Conservation (phyloP, 2,113 vertebrate genomes). For the Sinocyclocheilus rhinocerous region DNA sequence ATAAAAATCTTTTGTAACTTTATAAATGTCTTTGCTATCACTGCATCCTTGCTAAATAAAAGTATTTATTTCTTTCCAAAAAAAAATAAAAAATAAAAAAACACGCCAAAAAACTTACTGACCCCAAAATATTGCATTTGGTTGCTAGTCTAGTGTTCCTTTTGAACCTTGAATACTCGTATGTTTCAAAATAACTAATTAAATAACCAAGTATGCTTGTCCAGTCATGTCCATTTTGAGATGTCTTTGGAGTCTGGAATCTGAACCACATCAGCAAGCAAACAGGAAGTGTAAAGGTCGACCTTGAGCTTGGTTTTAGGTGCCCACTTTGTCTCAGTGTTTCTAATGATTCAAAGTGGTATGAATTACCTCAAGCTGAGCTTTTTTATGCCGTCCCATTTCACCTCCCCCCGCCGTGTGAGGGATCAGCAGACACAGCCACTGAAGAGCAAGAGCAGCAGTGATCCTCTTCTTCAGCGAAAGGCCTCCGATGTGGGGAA, state of each 20-base stretch:
- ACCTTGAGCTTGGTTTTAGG: conserved; percentile 44
- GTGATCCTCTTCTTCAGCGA: conserved; percentile 41
- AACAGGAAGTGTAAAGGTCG: conserved; percentile 36
- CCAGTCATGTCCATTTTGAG: background rate
- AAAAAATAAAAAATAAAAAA: too few relatives aligned
- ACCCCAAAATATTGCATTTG: background rate
- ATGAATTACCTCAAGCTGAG: conserved; percentile 60
- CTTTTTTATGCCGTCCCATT: conserved; percentile 15
- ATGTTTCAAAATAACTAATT: conserved; percentile 2
- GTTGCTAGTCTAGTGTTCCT: background rate
- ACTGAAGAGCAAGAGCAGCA: conserved; percentile 34
- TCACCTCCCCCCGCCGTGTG: conserved; percentile 26
- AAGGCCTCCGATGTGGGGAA: conserved; percentile 48
- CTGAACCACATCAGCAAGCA: conserved; percentile 19
- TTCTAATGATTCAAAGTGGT: conserved; percentile 42
- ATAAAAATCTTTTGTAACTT: background rate
- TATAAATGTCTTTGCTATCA: background rate
- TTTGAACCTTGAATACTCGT: background rate
- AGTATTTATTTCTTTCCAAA: too few relatives aligned
- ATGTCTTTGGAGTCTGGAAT: background rate
- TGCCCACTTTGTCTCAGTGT: background rate
- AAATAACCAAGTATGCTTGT: background rate
- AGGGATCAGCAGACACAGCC: conserved; percentile 51
- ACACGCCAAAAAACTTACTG: too few relatives aligned
- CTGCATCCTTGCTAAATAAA: too few relatives aligned